phyloP scores from a whole-genome alignment of 2,113 vertebrate species.

The Podocnemis expansa region DNA sequence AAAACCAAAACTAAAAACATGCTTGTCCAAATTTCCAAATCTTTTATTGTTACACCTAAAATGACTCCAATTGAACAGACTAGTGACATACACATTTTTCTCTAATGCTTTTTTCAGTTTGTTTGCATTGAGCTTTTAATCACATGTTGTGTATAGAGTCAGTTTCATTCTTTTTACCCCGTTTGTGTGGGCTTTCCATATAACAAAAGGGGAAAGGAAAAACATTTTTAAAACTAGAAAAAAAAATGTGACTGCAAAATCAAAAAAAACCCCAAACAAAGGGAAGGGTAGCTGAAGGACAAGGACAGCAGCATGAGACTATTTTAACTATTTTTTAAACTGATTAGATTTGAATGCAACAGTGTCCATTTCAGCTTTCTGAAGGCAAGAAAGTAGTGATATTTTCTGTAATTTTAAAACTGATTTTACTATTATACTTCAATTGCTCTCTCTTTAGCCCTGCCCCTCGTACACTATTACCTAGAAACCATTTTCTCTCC shows the following conservation, averaged over 20 bases:
- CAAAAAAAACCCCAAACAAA: constrained; percentile 3
- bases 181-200: background rate
- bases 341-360: background rate
- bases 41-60: background rate
- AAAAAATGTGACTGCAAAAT: background rate
- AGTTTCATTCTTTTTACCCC: background rate
- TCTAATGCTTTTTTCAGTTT: background rate
- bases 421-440: background rate
- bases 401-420: background rate
- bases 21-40: background rate
- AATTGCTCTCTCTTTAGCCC: background rate
- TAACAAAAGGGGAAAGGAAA: background rate
- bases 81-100: background rate
- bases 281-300: background rate
- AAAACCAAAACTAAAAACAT: background rate
- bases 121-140: background rate
- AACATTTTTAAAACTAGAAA: background rate
- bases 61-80: background rate
- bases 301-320: background rate
- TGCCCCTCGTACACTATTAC: background rate
- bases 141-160: background rate
- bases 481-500: background rate
- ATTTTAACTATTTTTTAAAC: constrained; percentile 49
- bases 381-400: background rate
- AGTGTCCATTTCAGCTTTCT: background rate